phyloP scores from a whole-genome alignment of 2,888 invertebrate genomes.

The Helleia helle region DNA sequence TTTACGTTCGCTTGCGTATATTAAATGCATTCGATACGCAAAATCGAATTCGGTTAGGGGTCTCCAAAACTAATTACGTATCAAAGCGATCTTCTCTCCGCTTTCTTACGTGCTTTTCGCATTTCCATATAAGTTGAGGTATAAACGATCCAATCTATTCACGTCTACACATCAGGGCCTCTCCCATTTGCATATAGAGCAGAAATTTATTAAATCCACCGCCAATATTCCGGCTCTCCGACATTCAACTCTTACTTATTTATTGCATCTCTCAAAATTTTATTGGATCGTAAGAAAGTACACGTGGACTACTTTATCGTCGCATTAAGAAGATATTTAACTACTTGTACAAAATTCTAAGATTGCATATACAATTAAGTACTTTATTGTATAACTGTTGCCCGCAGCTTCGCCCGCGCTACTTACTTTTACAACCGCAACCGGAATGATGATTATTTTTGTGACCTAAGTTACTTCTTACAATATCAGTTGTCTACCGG shows the following conservation, averaged over 20 bases:
- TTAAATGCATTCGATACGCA: slow-evolving; percentile 39
- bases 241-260: slow-evolving; percentile 67
- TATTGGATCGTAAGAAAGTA: slow-evolving; percentile 42
- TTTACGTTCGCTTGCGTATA: slow-evolving; percentile 37
- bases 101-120: slow-evolving; percentile 73
- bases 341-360: no score
- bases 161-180: slow-evolving; percentile 74
- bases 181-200: slow-evolving; percentile 74
- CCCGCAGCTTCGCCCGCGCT: no score
- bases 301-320: neutral
- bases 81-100: slow-evolving; percentile 67
- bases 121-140: slow-evolving; percentile 74
- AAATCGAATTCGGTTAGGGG: slow-evolving; percentile 50
- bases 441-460: no score
- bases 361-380: no score
- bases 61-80: slow-evolving; percentile 71
- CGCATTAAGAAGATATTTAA: no score
- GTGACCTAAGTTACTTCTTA: no score
- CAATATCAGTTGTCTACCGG: no score
- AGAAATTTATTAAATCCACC: slow-evolving; percentile 75
- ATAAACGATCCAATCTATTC: slow-evolving; percentile 75
- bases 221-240: slow-evolving; percentile 68
- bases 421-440: no score
- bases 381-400: no score
- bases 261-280: slow-evolving; percentile 50